phyloP scores from a whole-genome alignment of 2,888 invertebrate genomes.

The Cantharis nigra region DNA sequence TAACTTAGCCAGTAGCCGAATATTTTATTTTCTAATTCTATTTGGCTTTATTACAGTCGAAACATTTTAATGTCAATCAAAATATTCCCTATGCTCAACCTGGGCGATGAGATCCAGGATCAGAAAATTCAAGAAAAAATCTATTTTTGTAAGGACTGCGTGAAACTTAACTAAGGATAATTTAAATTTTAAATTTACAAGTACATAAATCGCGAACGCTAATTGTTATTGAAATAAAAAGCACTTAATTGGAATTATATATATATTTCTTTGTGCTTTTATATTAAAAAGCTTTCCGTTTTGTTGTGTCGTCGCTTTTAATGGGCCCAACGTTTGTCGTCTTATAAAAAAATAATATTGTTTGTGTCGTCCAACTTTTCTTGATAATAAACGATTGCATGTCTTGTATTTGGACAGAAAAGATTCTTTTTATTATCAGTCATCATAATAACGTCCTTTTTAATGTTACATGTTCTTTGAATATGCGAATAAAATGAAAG shows the following conservation, averaged over 20 bases:
- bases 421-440: background rate
- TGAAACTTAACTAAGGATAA: background rate
- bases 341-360: background rate
- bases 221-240: too few species aligned
- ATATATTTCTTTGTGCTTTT: background rate
- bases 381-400: background rate
- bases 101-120: too few species aligned
- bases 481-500: background rate
- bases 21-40: background rate
- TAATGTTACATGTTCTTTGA: background rate
- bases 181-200: background rate
- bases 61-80: background rate
- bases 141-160: too few species aligned
- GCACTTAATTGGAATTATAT: background rate
- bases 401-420: background rate
- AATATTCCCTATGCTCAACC: background rate
- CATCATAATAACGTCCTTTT: background rate
- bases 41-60: background rate
- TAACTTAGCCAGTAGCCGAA: background rate
- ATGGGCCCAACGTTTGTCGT: background rate
- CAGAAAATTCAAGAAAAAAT: too few species aligned
- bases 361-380: background rate
- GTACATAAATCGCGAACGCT: too few species aligned
- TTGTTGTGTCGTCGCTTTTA: background rate
- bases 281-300: background rate